phyloP scores from a whole-genome alignment of 2,888 invertebrate species.

The Teinopalpus imperialis region DNA sequence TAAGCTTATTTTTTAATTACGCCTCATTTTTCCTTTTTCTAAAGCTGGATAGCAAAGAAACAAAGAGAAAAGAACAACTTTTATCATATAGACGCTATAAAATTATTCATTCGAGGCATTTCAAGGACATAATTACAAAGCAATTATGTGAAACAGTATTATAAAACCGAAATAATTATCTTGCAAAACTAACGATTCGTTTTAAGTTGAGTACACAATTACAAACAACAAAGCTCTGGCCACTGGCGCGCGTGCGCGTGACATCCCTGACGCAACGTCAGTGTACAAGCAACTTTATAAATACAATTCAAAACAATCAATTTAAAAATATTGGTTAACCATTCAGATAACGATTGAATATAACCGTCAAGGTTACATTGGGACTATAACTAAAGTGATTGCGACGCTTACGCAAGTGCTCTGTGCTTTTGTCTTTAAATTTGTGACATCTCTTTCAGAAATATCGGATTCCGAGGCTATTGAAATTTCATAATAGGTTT shows the following conservation, averaged over 20 bases:
- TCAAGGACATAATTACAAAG: no score
- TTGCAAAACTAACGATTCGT: no score
- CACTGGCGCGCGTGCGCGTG: constrained; percentile 19
- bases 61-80: no score
- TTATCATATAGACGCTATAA: no score
- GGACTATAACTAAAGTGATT: constrained; percentile 35
- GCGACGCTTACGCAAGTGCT: constrained; percentile 38
- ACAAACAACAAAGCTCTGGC: no score
- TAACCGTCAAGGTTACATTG: constrained; percentile 41
- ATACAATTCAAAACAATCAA: constrained; percentile 28
- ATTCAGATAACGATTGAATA: constrained; percentile 37
- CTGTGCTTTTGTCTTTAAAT: constrained; percentile 41
- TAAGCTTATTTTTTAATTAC: no score
- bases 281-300: constrained; percentile 18
- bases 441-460: constrained; percentile 47
- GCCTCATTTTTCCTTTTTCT: no score
- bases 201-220: no score
- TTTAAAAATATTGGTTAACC: constrained; percentile 36
- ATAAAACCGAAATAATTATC: no score
- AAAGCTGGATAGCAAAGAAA: no score
- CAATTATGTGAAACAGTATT: no score
- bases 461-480: constrained; percentile 34
- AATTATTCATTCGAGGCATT: no score
- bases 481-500: constrained; percentile 34
- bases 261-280: constrained; percentile 20